A percentile compares a stretch with the other conserved stretches of the same genome.
Conservation (phyloP, 2,113 vertebrate species). For the Caranx ignobilis region DNA sequence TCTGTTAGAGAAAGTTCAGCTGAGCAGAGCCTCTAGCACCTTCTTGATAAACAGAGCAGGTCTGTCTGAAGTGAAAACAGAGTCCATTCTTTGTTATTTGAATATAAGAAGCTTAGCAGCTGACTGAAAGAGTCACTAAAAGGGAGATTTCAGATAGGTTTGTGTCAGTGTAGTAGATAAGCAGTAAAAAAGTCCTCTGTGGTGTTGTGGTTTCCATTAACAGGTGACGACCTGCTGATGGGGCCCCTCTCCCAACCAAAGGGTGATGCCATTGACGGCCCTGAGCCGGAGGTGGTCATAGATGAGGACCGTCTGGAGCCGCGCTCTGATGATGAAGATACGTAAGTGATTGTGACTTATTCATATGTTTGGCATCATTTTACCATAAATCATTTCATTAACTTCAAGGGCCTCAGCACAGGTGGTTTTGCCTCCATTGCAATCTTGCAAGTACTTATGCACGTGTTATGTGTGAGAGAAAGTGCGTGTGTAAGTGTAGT, state of each 20-base stretch:
- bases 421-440: too few species aligned
- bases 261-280: conserved; percentile 87
- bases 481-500: too few species aligned
- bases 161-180: neutral
- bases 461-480: too few species aligned
- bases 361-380: neutral
- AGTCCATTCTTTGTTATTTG: neutral
- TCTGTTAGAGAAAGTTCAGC: conserved; percentile 86
- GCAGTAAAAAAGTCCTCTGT: neutral
- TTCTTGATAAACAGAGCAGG: conserved; percentile 89
- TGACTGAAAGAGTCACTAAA: neutral
- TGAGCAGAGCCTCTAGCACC: conserved; percentile 89
- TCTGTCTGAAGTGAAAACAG: conserved; percentile 57
- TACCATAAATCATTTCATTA: neutral
- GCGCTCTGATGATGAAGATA: conserved; percentile 93
- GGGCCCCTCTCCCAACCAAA: conserved; percentile 82
- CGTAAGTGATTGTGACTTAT: conserved; percentile 82
- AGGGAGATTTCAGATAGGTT: too few species aligned
- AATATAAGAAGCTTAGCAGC: neutral
- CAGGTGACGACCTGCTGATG: conserved; percentile 80
- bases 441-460: too few species aligned
- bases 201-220: conserved; percentile 2
- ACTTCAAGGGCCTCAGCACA: too few species aligned
- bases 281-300: conserved; percentile 55
- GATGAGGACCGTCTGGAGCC: conserved; percentile 87